Evolutionary conservation across 2,113 vertebrate species (phyloP), one percentile per base, ranked within the genome.

Genomic region (Xyliphius kryptos): DNA sequence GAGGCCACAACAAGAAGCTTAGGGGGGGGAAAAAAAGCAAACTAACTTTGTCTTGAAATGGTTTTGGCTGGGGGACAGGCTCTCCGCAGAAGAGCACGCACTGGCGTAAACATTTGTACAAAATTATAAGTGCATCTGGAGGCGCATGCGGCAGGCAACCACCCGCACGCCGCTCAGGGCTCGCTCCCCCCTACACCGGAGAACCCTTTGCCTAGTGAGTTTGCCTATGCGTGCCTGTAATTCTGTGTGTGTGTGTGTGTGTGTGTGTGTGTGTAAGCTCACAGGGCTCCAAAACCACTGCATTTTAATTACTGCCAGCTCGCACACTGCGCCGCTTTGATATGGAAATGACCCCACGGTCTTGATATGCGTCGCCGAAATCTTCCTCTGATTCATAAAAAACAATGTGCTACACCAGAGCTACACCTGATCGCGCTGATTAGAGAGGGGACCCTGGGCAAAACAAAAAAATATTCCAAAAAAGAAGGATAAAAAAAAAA

Each of bases 301-400:
- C 91, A 91, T 96, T 93, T 97, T 97, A 97, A 97, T 97, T 95
- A 94, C 90, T 90, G 89, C 88, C 88, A 89, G 86, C 86, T 86
- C 85, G 85, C 87, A 89, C 87, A 90, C 89, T 90, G 86, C 77
- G 87, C 79, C 84, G 84, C 93, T 97, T 97, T 96, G 94, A 97
- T 95, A 97, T 95, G 93, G 91, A 92, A 97, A 97, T 97, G 77
- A 80, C 81, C 88, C 88, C 85, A 69, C 61, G 88, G 87, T 93
- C 91, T 91, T 91, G 88, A 89, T 87, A 89, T 89, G 86, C 86
- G 70, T 90, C 85, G 89, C 89, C 88, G 89, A 90, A 91, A 95
- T 93, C 90, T 92, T 94, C 89, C 92, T 93, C 84, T 85, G 91
- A 94, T 92, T 94, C 92, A 91, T 91, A 93, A 94, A 91, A 97